Base-by-base conservation (phyloP, 1,140 invertebrate genomes). In the Anastrepha ludens region DNA sequence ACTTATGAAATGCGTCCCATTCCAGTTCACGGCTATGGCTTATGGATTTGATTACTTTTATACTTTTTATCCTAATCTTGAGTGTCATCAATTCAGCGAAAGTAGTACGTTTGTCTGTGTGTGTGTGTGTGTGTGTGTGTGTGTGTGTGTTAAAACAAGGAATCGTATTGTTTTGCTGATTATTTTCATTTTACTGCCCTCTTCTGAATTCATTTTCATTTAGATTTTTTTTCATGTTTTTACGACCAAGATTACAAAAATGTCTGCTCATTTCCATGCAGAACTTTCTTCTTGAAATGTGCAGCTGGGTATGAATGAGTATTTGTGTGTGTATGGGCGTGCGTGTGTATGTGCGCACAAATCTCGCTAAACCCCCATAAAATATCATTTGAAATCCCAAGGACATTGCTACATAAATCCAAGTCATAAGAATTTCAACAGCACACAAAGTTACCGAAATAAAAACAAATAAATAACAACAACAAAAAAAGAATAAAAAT, bases 191-290 rank as follows among this genome's bases (percentile, higher is more conserved):
- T 47, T 47, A 74, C 67, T 17, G 13, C 67, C 39, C n/a, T 74
- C 6, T 74, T 47, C 3, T 74, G 7, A 39, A 44, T 44, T 74
- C 15, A 62, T 62, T 44, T 74, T 67, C 39, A 67, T 67, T 39
- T 67, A 11, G 29, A 39, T 9, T 39, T 67, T 67, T 67, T 67
- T 29, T 29, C 29, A 29, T 29, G 29, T 29, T 20, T 74, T 74
- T 74, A 74, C 67, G 41, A 74, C 67, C 17, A 47, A 74, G 39
- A 74, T 74, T 74, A 74, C 39, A 47, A 6, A 70, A 74, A 74
- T 2, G 44, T n/a, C 11, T 15, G 1, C 15, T 70, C 39, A 70
- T 70, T 70, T 70, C 41, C 65, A 70, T 70, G 41, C 39, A 67
- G 39, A 70, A 2, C n/a, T 70, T 11, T 41, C 39, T 17, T 47